Base-by-base conservation (phyloP, 2,888 invertebrate genomes). In the Catocala nupta region DNA sequence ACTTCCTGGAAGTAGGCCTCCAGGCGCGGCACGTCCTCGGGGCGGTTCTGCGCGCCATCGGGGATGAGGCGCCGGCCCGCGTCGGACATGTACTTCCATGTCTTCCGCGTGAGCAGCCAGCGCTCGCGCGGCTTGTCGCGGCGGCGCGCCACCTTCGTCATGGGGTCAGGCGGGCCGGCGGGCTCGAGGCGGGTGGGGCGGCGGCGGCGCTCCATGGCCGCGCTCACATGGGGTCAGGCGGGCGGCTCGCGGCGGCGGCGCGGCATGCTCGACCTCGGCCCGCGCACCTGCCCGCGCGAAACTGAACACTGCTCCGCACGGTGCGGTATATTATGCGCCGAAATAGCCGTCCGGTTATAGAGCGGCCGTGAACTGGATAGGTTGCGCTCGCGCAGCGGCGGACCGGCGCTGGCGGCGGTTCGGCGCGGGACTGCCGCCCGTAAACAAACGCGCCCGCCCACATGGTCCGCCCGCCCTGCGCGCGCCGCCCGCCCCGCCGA, bases 31-130 rank as follows among this genome's bases (percentile, higher is more conserved):
- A 98, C 94, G 81, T 97, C 97, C 82, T 98, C 97, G 0, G 95
- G 89, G 5, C 96, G 95, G 86, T 97, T 96, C 81, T 96, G 95
- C 5, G 95, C 95, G 16, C 97, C 97, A 55, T 98, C 98, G n/a
- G 98, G 98, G 62, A 98, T 96, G 55, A 98, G 95, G 83, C 97
- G 96, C 65, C 97, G 96, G 50, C 98, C 98, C 39, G 98, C 97
- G 79, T 98, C 98, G n/a, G 97, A 96, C 98, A 98, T 98, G 89
- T 98, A 98, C 79, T 97, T 95, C 98, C 98, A 98, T 53, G 98
- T 98, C 91, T 98, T 98, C 65, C 98, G 94, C 50, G 98, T 98
- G 64, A 98, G 95, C 65, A 98, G 94, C 98, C 98, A 98, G 88
- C 98, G 95, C 89, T 98, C 98, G 84, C 96, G 96, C 78, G 95